Evolutionary conservation across 1,140 invertebrate species (phyloP), one percentile per base, ranked within the genome.

Genomic region (Planococcus citri): DNA sequence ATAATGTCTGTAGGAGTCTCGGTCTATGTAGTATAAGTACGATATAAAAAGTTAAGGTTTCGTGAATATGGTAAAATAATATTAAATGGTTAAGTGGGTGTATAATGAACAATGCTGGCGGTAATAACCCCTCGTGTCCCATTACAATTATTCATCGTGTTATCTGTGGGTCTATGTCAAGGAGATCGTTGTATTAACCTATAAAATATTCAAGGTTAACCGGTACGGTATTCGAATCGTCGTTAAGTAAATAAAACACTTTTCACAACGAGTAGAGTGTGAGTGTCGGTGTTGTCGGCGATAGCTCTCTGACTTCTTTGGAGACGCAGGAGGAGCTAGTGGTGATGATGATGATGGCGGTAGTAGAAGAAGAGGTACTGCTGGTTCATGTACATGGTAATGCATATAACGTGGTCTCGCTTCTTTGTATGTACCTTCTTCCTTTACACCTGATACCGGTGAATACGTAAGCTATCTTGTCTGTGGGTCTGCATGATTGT

Each of bases 131-230:
- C 60, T 64, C 60, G 60, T 64, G 60, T 64, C 60, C 17, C 60
- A 64, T 64, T 64, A 64, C 60, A 64, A 64, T 64, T 64, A 64
- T 64, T 64, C 60, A 64, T 27, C 22, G 60, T 21, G 20, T 64
- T 64, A 64, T 64, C 60, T 64, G 60, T 64, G 60, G 60, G 60
- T 64, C 60, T 64, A 64, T 64, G 60, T 64, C 60, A 64, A 64
- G 60, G 60, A 64, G 60, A 64, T 27, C 60, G 60, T 27, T 64
- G 25, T 64, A 27, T 24, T 64, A 64, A 64, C 60, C 60, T 64
- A 64, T 64, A 64, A 64, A 64, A 64, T 64, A 64, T 64, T 64
- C 60, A 64, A 64, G 60, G 60, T 64, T 64, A 64, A 64, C 60
- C 8, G 20, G 60, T 64, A 33, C 17, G 10, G 60, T 64, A 64